These are phyloP conservation scores for Nyctibius bracteatus DNA, from an alignment of 2,113 vertebrate genomes.

Conservation along the genomic window DNA sequence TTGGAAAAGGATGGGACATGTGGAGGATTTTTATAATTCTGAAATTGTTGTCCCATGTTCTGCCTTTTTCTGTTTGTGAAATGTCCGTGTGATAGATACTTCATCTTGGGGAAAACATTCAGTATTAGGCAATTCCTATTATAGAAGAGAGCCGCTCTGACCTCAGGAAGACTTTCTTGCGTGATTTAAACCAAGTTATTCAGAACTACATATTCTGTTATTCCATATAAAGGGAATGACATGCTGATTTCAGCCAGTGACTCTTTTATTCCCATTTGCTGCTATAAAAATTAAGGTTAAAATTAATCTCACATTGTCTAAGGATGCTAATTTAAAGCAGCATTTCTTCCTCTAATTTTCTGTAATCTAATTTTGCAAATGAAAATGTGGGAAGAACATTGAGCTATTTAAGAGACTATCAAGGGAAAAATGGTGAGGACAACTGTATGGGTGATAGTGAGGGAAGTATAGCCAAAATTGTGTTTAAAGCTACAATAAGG, in stretches of 20 bases:
- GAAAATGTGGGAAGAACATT: not conserved
- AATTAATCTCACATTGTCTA: not conserved
- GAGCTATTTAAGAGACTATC: not conserved
- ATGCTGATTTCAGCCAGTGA: not conserved
- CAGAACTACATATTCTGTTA: not conserved
- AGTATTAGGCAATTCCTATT: not conserved
- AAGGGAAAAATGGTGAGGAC: not conserved
- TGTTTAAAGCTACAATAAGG: not conserved
- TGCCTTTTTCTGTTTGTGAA: not conserved
- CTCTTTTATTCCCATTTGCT: not conserved
- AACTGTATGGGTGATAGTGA: not conserved
- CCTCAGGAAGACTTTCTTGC: not conserved
- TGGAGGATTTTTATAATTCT: not conserved
- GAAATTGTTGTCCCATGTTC: not conserved
- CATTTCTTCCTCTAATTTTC: not conserved
- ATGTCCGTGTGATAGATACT: not conserved
- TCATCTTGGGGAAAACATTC: not conserved
- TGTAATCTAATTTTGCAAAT: not conserved
- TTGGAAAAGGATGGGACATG: not conserved
- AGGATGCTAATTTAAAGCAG: not conserved
- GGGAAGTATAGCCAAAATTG: not conserved
- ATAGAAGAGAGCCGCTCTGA: not conserved
- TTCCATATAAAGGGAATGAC: not conserved
- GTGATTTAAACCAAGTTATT: not conserved
- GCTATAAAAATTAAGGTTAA: not conserved